Percentiles rank a stretch among this genome's conserved stretches.
Conservation (phyloP, 2,888 invertebrate species). For the Pseudanteris insignis region DNA sequence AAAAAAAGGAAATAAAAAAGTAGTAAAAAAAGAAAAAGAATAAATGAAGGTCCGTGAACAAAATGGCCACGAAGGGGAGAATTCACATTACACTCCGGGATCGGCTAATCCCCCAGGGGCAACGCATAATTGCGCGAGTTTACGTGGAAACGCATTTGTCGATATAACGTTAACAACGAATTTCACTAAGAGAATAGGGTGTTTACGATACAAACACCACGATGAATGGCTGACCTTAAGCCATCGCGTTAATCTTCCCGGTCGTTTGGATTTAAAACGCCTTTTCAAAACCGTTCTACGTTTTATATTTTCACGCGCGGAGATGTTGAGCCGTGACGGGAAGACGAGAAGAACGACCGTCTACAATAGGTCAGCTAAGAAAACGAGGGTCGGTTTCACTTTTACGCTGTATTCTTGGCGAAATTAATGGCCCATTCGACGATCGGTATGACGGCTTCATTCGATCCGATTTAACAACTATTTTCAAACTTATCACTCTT, state of each 20-base stretch:
- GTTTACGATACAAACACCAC: constrained; percentile 19
- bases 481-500: too few species aligned
- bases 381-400: too few species aligned
- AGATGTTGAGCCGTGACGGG: too few species aligned
- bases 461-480: too few species aligned
- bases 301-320: constrained; percentile 6
- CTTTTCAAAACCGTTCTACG: constrained; percentile 6
- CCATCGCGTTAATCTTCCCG: constrained; percentile 24
- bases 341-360: too few species aligned
- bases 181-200: constrained; percentile 34
- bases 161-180: constrained; percentile 39
- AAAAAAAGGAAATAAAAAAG: neutral
- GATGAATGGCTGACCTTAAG: constrained; percentile 23
- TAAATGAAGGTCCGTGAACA: constrained; percentile 27
- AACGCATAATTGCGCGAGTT: constrained; percentile 38
- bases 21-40: constrained; percentile 14
- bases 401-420: too few species aligned
- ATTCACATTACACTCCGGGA: constrained; percentile 42
- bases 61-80: constrained; percentile 37
- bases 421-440: too few species aligned
- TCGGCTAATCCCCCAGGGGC: constrained; percentile 42
- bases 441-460: too few species aligned
- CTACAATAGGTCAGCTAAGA: too few species aligned
- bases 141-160: constrained; percentile 44
- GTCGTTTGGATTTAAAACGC: constrained; percentile 18